These are phyloP conservation scores for Vulpes vulpes DNA, from an alignment of 2,113 vertebrate species.

Conservation along the genomic window DNA sequence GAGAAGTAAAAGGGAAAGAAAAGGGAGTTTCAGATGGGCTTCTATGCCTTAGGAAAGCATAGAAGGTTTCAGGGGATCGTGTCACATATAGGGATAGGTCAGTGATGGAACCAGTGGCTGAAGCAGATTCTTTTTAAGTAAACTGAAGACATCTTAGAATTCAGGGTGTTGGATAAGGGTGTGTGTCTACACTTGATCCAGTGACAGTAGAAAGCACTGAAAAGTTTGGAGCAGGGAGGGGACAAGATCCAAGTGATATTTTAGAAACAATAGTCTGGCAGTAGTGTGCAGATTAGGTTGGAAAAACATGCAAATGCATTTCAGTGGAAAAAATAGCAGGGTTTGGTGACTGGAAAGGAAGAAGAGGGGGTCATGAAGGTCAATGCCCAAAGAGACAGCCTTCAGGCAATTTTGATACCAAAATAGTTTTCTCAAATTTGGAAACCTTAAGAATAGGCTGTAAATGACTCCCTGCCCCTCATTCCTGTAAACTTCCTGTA, in stretches of 20 bases:
- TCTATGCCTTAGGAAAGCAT: neutral
- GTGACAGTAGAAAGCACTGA: neutral
- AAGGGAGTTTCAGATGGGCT: neutral
- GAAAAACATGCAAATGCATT: neutral
- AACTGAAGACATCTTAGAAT: neutral
- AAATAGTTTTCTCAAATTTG: neutral
- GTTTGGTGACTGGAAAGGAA: neutral
- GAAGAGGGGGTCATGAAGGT: neutral
- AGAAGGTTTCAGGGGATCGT: neutral
- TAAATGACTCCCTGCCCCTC: neutral
- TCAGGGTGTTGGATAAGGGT: neutral
- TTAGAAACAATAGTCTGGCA: neutral
- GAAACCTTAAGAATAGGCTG: slow-evolving; percentile 10
- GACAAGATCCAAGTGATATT: neutral
- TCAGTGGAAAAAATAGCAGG: neutral
- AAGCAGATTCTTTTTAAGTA: neutral
- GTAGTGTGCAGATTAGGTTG: neutral
- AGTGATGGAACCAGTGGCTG: neutral
- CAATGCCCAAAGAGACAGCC: neutral
- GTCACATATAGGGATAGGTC: neutral
- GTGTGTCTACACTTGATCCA: neutral
- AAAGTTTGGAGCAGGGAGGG: neutral
- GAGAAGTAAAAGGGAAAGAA: neutral
- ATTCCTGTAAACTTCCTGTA: neutral
- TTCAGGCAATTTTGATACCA: neutral